Percentiles rank a stretch among this genome's conserved stretches.
Conservation (phyloP, 2,797 vertebrate genomes). For the Ataeniobius toweri region DNA sequence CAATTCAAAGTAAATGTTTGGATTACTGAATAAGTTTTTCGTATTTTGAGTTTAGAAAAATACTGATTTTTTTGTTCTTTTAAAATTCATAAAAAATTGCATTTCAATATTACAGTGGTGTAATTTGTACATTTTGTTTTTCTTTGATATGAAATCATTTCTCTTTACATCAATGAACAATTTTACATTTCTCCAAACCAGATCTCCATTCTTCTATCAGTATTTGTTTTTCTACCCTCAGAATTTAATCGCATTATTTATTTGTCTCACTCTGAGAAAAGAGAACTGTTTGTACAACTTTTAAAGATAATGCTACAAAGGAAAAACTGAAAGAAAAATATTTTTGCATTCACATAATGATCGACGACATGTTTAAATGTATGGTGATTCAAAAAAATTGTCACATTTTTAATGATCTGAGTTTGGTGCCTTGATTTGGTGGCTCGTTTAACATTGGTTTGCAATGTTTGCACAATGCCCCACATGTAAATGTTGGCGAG, state of each 20-base stretch:
- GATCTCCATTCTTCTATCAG: conserved; percentile 48
- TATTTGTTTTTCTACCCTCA: conserved; percentile 61
- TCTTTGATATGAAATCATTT: conserved; percentile 29
- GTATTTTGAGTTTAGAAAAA: not conserved
- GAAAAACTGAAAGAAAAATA: conserved; percentile 17
- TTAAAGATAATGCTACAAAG: conserved; percentile 20
- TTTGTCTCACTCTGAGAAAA: conserved; percentile 38
- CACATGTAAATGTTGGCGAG: conserved; percentile 31
- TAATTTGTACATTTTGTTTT: conserved; percentile 53
- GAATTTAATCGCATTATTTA: conserved; percentile 56
- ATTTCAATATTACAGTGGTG: conserved; percentile 51
- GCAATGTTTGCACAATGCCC: conserved; percentile 63
- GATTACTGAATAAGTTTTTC: conserved; percentile 22
- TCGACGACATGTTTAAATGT: conserved; percentile 34
- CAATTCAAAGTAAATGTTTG: conserved; percentile 1
- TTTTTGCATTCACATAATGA: conserved; percentile 29
- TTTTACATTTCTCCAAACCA: conserved; percentile 10
- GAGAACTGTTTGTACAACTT: conserved; percentile 14
- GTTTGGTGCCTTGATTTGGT: conserved; percentile 60
- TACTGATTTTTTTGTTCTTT: too few species aligned
- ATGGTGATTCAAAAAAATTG: conserved; percentile 27
- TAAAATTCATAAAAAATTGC: conserved; percentile 6
- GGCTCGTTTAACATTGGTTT: conserved; percentile 47
- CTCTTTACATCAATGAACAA: conserved; percentile 41
- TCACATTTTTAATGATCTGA: conserved; percentile 35